Base-by-base conservation (phyloP, 2,797 vertebrate species). In the Syngnathus acus region DNA sequence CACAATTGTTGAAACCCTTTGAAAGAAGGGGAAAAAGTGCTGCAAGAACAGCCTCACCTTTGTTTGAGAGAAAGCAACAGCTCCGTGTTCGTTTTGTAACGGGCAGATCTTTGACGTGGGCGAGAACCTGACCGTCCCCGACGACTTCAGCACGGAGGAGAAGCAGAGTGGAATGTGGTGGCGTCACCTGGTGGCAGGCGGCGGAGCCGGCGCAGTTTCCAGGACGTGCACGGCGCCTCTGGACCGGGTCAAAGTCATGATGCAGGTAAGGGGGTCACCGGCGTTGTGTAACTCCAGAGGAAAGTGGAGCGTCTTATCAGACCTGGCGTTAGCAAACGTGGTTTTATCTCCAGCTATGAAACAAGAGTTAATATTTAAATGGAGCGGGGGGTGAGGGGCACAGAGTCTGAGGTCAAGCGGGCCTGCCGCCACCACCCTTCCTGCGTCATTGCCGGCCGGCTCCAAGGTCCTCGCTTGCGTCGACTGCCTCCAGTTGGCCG, bases 141-240 rank as follows among this genome's bases (percentile, higher is more conserved):
- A 99, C 68, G 96, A 99, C 58, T 98, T 98, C 89, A 97, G 96
- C 0, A 77, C 90, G 9, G 94, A 98, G 76, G 97, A 99, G 83
- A 94, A 92, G 72, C 89, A 90, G 85, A 97, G 94, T 0, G 97
- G 97, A 2, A 95, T 96, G 94, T 97, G 94, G 95, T 99, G 96
- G 96, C 90, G 95, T 59, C 96, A 98, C 72, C 91, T 99, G 74
- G 95, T 95, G 9, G 95, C 96, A 0, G 97, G 97, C 47, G 97
- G 95, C 19, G 95, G 90, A 64, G 96, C 96, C 0, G 97, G 96
- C 19, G 95, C 90, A 0, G 92, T 98, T 17, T 99, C 97, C 0
- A 92, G 97, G 72, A 95, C 95, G 10, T 98, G 91, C 73, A 99
- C 96, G 0, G 96, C 96, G 1, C 97, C 96, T 0, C 87, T 99